Percentiles rank a stretch among this genome's conserved stretches.
phyloP scores from a whole-genome alignment of 2,113 vertebrate species.

The Cygnus atratus region DNA sequence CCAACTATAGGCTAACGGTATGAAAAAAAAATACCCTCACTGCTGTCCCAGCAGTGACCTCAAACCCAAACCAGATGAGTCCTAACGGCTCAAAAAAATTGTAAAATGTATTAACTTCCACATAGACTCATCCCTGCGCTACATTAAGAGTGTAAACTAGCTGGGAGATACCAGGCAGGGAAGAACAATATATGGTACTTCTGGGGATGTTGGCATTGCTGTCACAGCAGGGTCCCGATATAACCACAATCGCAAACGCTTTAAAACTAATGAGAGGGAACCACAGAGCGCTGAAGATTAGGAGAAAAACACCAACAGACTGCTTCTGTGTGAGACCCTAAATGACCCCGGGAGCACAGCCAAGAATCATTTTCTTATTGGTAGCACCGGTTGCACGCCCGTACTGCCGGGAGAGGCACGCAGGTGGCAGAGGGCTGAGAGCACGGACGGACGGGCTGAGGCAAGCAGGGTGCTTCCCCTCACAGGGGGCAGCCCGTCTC shows the following conservation, averaged over 20 bases:
- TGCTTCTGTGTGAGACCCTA: background rate
- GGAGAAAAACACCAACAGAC: constrained; percentile 30
- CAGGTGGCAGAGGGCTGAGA: background rate
- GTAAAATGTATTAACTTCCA: background rate
- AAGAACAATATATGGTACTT: background rate
- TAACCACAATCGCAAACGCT: background rate
- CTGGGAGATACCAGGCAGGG: background rate
- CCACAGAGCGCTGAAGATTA: background rate
- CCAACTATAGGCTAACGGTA: constrained; percentile 10
- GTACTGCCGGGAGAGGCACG: background rate
- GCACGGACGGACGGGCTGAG: rapidly evolving
- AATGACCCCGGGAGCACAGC: constrained; percentile 35
- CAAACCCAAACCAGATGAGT: constrained; percentile 20
- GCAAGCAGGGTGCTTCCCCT: background rate
- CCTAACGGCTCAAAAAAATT: background rate
- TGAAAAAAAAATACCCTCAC: constrained; percentile 23
- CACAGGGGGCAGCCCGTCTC: background rate
- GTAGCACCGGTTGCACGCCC: background rate
- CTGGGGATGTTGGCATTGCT: background rate
- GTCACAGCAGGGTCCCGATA: constrained; percentile 3
- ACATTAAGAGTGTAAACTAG: background rate
- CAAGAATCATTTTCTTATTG: constrained; percentile 49
- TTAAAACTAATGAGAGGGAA: constrained; percentile 15
- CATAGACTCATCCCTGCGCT: background rate
- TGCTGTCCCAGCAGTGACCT: constrained; percentile 23